These are phyloP conservation scores for Camponotus floridanus DNA, from an alignment of 1,140 invertebrate species.

Conservation along the genomic window DNA sequence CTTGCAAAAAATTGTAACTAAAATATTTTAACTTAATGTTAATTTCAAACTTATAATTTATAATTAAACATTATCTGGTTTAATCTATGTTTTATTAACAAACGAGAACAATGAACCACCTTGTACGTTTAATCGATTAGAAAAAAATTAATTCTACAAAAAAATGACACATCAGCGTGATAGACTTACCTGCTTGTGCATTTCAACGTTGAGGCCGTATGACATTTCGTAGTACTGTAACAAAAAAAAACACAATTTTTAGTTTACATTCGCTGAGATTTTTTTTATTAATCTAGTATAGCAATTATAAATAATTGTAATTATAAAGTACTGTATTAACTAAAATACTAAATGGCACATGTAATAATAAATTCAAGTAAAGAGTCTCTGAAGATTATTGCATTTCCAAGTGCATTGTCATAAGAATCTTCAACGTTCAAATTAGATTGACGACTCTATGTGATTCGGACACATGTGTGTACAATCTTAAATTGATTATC, in stretches of 20 bases:
- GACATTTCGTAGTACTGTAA: constrained; percentile 95
- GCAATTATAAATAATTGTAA: background rate
- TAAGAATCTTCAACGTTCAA: too few relatives aligned
- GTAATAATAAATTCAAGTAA: too few relatives aligned
- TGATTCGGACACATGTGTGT: too few relatives aligned
- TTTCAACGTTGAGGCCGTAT: constrained; percentile 93
- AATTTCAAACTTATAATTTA: background rate
- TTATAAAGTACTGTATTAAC: constrained; percentile 22
- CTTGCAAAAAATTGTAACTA: background rate
- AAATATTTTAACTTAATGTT: constrained; percentile 1
- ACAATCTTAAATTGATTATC: constrained; percentile 63
- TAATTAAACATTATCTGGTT: background rate
- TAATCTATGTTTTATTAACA: background rate
- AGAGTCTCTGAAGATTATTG: too few relatives aligned
- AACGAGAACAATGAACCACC: background rate
- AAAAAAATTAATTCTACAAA: constrained; percentile 2
- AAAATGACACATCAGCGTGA: background rate
- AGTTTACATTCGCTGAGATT: background rate
- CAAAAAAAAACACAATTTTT: constrained; percentile 75
- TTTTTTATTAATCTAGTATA: too few relatives aligned
- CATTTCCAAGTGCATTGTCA: too few relatives aligned
- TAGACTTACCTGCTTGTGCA: constrained; percentile 92
- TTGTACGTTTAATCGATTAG: background rate
- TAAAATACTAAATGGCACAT: constrained; percentile 16
- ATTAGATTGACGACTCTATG: too few relatives aligned